Percentiles rank a stretch among this genome's conserved stretches.
phyloP scores from a whole-genome alignment of 2,888 invertebrate genomes.

The Brachynemurus nebulosus region DNA sequence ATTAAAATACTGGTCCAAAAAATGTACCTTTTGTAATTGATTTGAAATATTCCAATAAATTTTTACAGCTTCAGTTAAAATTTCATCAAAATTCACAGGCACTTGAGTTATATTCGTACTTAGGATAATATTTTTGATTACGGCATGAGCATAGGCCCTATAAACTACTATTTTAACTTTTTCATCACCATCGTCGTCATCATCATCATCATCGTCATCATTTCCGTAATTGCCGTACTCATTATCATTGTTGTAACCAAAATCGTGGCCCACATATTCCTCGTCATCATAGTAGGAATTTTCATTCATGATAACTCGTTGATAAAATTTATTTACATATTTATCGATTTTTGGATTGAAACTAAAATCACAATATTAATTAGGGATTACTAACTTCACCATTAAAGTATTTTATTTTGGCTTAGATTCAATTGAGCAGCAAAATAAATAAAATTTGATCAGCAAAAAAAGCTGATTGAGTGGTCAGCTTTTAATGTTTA shows the following conservation, averaged over 20 bases:
- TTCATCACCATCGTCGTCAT: background rate
- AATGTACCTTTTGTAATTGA: conserved; percentile 39
- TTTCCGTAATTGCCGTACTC: background rate
- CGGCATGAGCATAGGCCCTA: background rate
- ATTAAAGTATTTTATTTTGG: too few relatives aligned
- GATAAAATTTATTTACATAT: too few relatives aligned
- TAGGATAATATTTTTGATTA: conserved; percentile 1
- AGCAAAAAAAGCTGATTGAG: too few relatives aligned
- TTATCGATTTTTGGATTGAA: too few relatives aligned
- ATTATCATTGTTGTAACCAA: background rate
- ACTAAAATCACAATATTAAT: too few relatives aligned
- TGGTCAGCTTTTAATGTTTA: too few relatives aligned
- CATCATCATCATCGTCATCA: background rate
- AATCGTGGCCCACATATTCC: background rate
- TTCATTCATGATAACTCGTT: background rate
- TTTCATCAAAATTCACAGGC: conserved; percentile 32
- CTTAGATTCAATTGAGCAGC: too few relatives aligned
- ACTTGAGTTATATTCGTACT: conserved; percentile 22
- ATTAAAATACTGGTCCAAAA: too few relatives aligned
- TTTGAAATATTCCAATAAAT: conserved; percentile 38
- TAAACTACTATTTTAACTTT: background rate
- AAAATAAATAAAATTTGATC: too few relatives aligned
- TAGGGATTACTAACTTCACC: too few relatives aligned
- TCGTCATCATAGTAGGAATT: background rate
- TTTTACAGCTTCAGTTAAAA: conserved; percentile 32